phyloP scores from a whole-genome alignment of 2,797 vertebrate genomes.

The Girardinus metallicus region DNA sequence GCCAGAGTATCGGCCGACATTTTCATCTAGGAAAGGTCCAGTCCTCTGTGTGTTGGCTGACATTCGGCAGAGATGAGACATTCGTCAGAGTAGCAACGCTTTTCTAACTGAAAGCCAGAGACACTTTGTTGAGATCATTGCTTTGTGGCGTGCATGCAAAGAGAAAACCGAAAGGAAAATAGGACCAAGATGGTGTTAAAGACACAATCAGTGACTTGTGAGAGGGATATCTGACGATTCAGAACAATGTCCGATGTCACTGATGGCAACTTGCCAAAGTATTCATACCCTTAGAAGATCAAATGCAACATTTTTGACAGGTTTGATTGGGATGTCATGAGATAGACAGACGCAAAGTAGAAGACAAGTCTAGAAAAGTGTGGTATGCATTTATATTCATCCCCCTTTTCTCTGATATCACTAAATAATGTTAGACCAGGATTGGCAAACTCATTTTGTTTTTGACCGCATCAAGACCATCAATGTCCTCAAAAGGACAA shows the following conservation, averaged over 20 bases:
- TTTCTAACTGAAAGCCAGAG: slow-evolving; percentile 14
- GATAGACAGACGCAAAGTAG: neutral
- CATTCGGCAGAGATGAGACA: slow-evolving; percentile 23
- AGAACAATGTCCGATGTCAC: neutral
- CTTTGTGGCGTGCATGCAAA: neutral
- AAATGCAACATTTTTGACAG: neutral
- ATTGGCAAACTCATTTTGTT: too few relatives aligned
- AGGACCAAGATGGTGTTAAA: slow-evolving; percentile 10
- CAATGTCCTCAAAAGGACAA: too few relatives aligned
- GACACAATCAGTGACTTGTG: neutral
- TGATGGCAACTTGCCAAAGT: neutral
- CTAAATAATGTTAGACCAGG: neutral
- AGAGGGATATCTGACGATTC: neutral
- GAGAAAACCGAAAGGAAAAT: neutral
- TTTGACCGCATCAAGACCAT: too few relatives aligned
- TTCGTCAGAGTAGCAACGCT: slow-evolving; percentile 16
- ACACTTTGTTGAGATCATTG: slow-evolving; percentile 6
- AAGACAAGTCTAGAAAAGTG: neutral
- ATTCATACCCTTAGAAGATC: neutral
- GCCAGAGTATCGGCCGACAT: slow-evolving; percentile 7
- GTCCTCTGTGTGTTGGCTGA: slow-evolving; percentile 8
- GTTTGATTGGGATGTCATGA: neutral
- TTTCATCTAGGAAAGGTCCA: slow-evolving; percentile 22
- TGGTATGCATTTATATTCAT: neutral
- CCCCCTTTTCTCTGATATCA: neutral